Evolutionary conservation across 1,140 invertebrate genomes (phyloP).

Genomic region (Bombus confusus): DNA sequence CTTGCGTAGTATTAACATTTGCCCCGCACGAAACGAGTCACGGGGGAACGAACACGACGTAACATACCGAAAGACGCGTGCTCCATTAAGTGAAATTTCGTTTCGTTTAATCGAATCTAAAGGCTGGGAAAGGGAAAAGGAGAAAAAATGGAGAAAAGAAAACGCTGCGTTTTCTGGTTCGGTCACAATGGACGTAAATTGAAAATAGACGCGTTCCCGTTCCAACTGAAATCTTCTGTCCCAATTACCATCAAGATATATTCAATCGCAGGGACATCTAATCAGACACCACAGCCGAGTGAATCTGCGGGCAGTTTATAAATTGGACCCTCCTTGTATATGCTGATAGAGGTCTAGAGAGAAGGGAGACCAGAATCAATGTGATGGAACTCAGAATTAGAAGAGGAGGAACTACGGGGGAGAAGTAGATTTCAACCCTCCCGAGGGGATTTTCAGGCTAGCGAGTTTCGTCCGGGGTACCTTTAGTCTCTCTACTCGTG

Average conservation of each 20-base stretch:
- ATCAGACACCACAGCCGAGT: constrained; percentile 48
- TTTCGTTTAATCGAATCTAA: background rate
- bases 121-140: background rate
- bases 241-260: constrained; percentile 61
- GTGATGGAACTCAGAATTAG: constrained; percentile 64
- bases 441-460: constrained; percentile 63
- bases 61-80: constrained; percentile 16
- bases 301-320: constrained; percentile 64
- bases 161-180: background rate
- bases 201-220: constrained; percentile 28
- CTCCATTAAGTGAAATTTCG: constrained; percentile 11
- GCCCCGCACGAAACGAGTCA: constrained; percentile 5
- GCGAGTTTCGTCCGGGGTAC: constrained; percentile 57
- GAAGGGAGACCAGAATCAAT: constrained; percentile 63
- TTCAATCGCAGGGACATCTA: constrained; percentile 40
- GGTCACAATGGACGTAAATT: constrained; percentile 40
- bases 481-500: constrained; percentile 56
- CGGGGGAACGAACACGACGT: background rate
- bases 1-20: constrained; percentile 33
- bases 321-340: constrained; percentile 57
- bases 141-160: background rate
- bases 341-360: constrained; percentile 59
- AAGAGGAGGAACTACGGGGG: constrained; percentile 38
- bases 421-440: constrained; percentile 67
- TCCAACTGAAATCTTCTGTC: constrained; percentile 20